A percentile compares a stretch with the other conserved stretches of the same genome.
These are phyloP conservation scores for Plutella xylostella DNA, from an alignment of 2,888 invertebrate genomes.

Conservation along the genomic window DNA sequence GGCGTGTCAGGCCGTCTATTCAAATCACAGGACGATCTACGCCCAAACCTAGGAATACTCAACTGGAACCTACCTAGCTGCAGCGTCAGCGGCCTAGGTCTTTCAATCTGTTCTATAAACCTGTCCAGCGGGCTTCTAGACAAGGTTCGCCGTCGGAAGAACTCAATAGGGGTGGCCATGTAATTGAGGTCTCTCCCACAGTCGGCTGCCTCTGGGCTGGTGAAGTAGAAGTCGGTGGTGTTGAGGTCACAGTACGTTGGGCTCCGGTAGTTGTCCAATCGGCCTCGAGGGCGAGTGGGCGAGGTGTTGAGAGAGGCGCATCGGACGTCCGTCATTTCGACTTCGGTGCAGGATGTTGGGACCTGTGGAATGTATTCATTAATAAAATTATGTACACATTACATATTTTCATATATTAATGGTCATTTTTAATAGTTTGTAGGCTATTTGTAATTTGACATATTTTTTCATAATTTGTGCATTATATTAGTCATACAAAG, in stretches of 20 bases:
- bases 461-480: no score
- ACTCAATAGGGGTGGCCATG: slow-evolving; percentile 37
- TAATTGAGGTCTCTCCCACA: slow-evolving; percentile 37
- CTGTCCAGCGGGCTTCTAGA: slow-evolving; percentile 19
- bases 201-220: slow-evolving; percentile 28
- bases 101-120: slow-evolving; percentile 26
- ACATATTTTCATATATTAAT: no score
- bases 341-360: slow-evolving; percentile 43
- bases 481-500: no score
- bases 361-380: no score
- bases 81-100: slow-evolving; percentile 35
- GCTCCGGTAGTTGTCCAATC: slow-evolving; percentile 31
- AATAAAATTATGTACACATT: no score
- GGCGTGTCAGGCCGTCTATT: slow-evolving; percentile 48
- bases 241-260: slow-evolving; percentile 39
- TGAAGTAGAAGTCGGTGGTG: slow-evolving; percentile 29
- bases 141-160: slow-evolving; percentile 22
- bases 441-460: no score
- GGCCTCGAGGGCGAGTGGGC: slow-evolving; percentile 25
- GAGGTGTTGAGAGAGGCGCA: slow-evolving; percentile 28
- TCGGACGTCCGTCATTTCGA: slow-evolving; percentile 42
- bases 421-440: no score
- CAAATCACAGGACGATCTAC: slow-evolving; percentile 18
- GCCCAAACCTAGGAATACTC: slow-evolving; percentile 38
- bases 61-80: slow-evolving; percentile 53